These are phyloP conservation scores for Patella ulyssiponensis DNA, from an alignment of 2,888 invertebrate species.

Conservation along the genomic window DNA sequence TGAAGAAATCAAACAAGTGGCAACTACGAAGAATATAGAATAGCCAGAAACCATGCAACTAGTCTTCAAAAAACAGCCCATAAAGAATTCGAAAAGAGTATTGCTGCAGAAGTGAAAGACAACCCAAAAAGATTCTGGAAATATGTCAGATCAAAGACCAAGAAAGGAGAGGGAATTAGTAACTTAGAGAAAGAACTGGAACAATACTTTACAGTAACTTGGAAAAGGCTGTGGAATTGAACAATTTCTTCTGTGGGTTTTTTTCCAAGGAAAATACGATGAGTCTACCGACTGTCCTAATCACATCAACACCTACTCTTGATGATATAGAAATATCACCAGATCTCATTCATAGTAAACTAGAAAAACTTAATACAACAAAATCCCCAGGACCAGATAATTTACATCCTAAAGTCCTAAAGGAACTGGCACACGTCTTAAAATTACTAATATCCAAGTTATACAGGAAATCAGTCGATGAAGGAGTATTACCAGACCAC, in stretches of 20 bases:
- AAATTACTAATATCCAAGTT: not conserved
- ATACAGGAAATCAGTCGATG: not conserved
- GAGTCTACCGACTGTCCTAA: not conserved
- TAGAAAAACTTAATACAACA: too few species aligned
- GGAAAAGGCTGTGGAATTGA: constrained; percentile 16
- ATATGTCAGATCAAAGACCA: not conserved
- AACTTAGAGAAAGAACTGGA: not conserved
- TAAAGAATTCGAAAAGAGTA: too few species aligned
- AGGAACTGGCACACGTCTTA: not conserved
- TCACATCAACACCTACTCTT: too few species aligned
- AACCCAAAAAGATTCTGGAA: not conserved
- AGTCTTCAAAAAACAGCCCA: too few species aligned
- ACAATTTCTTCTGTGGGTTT: constrained; percentile 17
- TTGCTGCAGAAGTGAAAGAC: too few species aligned
- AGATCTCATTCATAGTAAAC: too few species aligned
- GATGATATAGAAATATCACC: too few species aligned
- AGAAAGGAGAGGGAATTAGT: not conserved
- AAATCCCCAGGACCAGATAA: too few species aligned
- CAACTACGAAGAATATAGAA: too few species aligned
- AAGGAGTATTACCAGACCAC: not conserved
- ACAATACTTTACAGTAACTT: not conserved
- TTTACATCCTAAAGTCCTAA: not conserved
- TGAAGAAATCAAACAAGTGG: not conserved
- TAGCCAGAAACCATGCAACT: too few species aligned
- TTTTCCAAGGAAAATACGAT: constrained; percentile 14